Conservation (phyloP, 1,140 invertebrate genomes). For the Scaptomyza montana region DNA sequence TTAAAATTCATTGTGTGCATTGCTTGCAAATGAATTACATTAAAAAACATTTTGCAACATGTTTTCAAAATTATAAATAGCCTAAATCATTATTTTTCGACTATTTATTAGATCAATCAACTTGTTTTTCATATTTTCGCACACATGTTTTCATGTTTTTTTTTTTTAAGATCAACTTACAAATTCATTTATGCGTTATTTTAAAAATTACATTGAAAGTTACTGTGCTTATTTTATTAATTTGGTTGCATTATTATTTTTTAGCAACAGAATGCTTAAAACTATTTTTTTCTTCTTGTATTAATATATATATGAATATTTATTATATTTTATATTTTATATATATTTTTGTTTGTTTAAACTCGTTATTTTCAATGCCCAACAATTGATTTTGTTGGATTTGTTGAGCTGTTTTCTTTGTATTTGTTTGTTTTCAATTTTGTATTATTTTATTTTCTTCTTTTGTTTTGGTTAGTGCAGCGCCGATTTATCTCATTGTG, state of each 20-base stretch:
- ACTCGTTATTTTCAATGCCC: conserved; percentile 28
- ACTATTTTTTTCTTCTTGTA: not conserved
- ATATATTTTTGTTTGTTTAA: conserved; percentile 24
- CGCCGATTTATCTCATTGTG: conserved; percentile 41
- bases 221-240: conserved; percentile 21
- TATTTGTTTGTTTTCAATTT: conserved; percentile 34
- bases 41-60: conserved; percentile 6
- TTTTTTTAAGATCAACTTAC: conserved; percentile 17
- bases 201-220: conserved; percentile 28
- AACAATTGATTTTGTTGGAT: conserved; percentile 20
- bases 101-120: conserved; percentile 16
- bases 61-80: conserved; percentile 11
- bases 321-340: conserved; percentile 29
- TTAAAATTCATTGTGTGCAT: conserved; percentile 31
- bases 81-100: conserved; percentile 19
- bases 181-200: conserved; percentile 7
- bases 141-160: conserved; percentile 9
- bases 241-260: conserved; percentile 4
- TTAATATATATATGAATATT: conserved; percentile 7
- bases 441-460: conserved; percentile 20
- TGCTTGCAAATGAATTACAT: conserved; percentile 19
- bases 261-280: conserved; percentile 38
- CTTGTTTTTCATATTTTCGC: conserved; percentile 11
- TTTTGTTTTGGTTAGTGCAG: conserved; percentile 29
- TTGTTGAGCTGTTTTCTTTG: conserved; percentile 20